Evolutionary conservation across 2,797 vertebrate genomes (phyloP).

Genomic region (Amblyopsis hoosieri): DNA sequence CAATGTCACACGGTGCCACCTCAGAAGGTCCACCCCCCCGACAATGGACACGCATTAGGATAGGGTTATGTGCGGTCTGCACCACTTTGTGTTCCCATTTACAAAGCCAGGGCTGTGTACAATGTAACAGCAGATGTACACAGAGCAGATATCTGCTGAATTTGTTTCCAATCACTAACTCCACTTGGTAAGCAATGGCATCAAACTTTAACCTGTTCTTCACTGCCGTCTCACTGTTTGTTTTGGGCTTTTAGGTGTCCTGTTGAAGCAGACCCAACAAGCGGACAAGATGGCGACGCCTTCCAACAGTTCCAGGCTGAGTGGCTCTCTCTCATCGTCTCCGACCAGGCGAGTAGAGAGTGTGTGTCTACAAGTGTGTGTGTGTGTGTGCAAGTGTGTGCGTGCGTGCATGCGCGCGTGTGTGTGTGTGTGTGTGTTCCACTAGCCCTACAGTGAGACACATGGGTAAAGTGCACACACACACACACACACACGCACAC

Average conservation of each 20-base stretch:
- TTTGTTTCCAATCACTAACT: too few relatives aligned
- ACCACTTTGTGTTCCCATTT: too few relatives aligned
- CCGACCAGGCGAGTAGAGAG: constrained; percentile 70
- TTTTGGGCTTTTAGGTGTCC: constrained; percentile 56
- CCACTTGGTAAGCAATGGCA: not conserved
- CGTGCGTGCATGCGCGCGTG: too few relatives aligned
- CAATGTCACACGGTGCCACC: too few relatives aligned
- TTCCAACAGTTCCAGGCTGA: constrained; percentile 63
- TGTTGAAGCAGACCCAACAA: constrained; percentile 54
- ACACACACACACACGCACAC: not conserved
- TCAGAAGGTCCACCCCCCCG: too few relatives aligned
- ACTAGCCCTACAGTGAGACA: too few relatives aligned
- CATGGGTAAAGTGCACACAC: not conserved
- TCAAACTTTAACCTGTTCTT: not conserved
- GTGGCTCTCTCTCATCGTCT: constrained; percentile 74
- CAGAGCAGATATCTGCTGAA: too few relatives aligned
- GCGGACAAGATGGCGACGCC: constrained; percentile 66
- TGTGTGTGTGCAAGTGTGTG: too few relatives aligned
- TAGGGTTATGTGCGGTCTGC: too few relatives aligned
- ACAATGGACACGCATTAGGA: too few relatives aligned
- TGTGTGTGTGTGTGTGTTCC: not conserved
- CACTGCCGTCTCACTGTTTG: not conserved
- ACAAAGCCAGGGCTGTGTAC: too few relatives aligned
- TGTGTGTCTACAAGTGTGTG: not conserved
- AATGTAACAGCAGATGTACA: too few relatives aligned